Evolutionary conservation across 2,113 vertebrate species (phyloP).

Genomic region (Orthonyx spaldingii): DNA sequence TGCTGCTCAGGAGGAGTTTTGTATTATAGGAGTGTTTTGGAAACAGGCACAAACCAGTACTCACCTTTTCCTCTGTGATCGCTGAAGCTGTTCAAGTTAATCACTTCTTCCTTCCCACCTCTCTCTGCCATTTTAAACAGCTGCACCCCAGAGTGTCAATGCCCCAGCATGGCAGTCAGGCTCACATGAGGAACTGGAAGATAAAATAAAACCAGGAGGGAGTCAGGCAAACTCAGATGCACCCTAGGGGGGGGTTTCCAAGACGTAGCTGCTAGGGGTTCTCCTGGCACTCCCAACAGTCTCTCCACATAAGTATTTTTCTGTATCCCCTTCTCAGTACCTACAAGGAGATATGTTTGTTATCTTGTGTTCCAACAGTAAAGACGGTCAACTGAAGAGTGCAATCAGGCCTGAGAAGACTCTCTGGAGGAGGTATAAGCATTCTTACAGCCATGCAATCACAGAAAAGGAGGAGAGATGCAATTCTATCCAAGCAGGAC

Average conservation of each 20-base stretch:
- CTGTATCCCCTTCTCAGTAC: neutral
- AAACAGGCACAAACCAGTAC: neutral
- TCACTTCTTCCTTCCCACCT: conserved; percentile 82
- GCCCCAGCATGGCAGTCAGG: conserved; percentile 43
- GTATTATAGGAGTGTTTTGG: neutral
- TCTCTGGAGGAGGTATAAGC: neutral
- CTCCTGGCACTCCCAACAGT: neutral
- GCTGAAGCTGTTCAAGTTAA: conserved; percentile 84
- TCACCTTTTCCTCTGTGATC: conserved; percentile 84
- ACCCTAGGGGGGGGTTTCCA: neutral
- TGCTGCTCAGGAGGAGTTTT: neutral
- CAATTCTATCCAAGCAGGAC: neutral
- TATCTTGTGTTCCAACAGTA: neutral
- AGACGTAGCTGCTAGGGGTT: neutral
- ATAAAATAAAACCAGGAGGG: neutral
- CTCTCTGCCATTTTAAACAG: conserved; percentile 84
- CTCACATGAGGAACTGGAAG: conserved; percentile 24
- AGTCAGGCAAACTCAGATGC: neutral
- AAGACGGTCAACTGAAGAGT: fast-evolving
- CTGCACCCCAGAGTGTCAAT: conserved; percentile 22
- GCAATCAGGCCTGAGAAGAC: neutral
- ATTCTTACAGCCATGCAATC: neutral
- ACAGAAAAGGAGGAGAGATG: neutral
- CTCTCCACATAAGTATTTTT: neutral
- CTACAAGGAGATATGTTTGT: neutral